Evolutionary conservation across 1,140 invertebrate genomes (phyloP), one percentile per base, ranked within the genome.

Genomic region (Neotoxoptera formosana): DNA sequence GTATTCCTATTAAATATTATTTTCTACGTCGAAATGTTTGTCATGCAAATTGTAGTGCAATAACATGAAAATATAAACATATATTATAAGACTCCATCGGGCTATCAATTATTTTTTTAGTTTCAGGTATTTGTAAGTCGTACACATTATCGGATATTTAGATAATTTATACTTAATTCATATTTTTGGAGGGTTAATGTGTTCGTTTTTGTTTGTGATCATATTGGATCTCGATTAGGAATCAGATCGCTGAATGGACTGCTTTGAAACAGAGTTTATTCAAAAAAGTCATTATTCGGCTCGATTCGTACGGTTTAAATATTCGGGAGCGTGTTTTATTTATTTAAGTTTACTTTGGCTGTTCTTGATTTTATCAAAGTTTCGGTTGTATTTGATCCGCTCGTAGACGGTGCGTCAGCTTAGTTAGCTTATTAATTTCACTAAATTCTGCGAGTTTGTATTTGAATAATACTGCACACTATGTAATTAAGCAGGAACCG

Each of bases 321-420:
- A n/a, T n/a, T 76, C 6, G 60, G 17, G 6, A 76, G 30, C n/a
- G n/a, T 76, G 14, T 76, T 34, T 76, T 6, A 76, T 76, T 76
- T 67, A 30, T 67, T 67, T 76, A n/a, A 76, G 60, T 76, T 76
- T 76, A 76, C 60, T n/a, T 76, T 76, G n/a, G 60, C 60, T 76
- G 30, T 6, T 76, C 60, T 76, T 20, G 60, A 30, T n/a, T 7
- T 76, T 76, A 76, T 76, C n/a, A 34, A 76, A 76, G 60, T 76
- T 76, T 76, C n/a, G 30, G 60, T 76, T 67, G n/a, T 76, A 76
- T 76, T n/a, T 17, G 60, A 76, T n/a, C 6, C n/a, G 60, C 14
- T 20, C n/a, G 60, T 20, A 76, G 60, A 53, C 60, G 7, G 30
- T 17, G 23, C 4, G n/a, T 76, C 30, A 76, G 60, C 30, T 67